A percentile compares a stretch with the other conserved stretches of the same genome.
These are phyloP conservation scores for Aphelinus atriplicis DNA, from an alignment of 1,140 invertebrate genomes.

Conservation along the genomic window DNA sequence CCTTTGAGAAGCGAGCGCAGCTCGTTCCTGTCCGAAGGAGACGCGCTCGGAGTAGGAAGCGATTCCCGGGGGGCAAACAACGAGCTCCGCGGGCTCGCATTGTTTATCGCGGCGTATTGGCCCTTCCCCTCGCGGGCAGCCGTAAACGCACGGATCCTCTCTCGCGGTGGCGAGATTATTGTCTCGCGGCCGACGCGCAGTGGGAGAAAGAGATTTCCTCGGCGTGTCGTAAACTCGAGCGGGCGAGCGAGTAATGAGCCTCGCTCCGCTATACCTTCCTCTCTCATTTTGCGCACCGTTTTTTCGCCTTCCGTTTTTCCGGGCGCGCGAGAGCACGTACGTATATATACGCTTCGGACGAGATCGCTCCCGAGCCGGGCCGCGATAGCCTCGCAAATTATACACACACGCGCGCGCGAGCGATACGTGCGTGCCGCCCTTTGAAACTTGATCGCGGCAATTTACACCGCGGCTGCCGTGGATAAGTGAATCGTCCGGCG, in stretches of 20 bases:
- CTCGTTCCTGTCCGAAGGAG: no score
- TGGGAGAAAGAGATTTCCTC: conserved; percentile 44
- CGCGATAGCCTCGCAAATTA: conserved; percentile 1
- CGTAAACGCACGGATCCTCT: conserved; percentile 26
- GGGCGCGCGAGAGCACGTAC: background rate
- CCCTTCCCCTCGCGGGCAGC: no score
- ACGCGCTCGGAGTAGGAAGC: background rate
- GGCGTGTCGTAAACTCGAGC: conserved; percentile 48
- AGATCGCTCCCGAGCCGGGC: background rate
- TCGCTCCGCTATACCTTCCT: background rate
- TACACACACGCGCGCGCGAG: background rate
- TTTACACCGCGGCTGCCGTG: background rate
- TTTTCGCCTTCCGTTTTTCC: background rate
- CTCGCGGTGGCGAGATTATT: conserved; percentile 39
- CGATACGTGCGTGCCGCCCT: conserved; percentile 17
- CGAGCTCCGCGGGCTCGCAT: conserved; percentile 31
- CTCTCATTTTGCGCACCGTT: background rate
- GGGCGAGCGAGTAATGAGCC: conserved; percentile 27
- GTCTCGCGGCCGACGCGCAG: conserved; percentile 26
- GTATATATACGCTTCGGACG: background rate
- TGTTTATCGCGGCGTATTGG: conserved; percentile 44
- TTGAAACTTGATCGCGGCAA: conserved; percentile 15
- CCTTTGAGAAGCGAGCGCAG: background rate
- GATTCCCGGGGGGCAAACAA: conserved; percentile 18
- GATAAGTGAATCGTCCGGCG: conserved; percentile 4